Evolutionary conservation across 2,113 vertebrate species (phyloP).

Genomic region (Mastomys coucha): DNA sequence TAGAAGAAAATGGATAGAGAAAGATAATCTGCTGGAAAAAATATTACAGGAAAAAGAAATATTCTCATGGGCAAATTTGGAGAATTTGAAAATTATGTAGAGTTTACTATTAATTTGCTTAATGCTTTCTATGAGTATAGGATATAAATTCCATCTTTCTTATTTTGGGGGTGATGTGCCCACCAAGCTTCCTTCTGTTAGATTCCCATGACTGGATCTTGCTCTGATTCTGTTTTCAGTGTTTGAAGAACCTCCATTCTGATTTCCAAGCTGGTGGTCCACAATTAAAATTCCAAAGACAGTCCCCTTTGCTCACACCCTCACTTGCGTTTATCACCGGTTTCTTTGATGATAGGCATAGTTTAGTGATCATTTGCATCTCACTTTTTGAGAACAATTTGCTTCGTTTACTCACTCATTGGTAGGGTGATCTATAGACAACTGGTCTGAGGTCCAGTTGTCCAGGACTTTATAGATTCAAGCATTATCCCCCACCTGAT

Average conservation of each 20-base stretch:
- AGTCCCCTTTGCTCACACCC: not conserved
- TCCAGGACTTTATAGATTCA: no score
- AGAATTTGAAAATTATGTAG: not conserved
- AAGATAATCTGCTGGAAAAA: not conserved
- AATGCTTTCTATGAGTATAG: not conserved
- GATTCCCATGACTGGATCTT: not conserved
- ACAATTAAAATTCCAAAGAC: not conserved
- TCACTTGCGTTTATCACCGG: not conserved
- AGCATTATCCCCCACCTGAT: not conserved
- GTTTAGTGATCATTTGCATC: not conserved
- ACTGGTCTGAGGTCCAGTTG: not conserved
- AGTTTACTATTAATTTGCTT: not conserved
- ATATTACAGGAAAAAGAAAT: not conserved
- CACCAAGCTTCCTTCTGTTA: not conserved
- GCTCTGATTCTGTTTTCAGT: not conserved
- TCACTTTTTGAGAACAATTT: not conserved
- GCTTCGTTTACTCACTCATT: not conserved
- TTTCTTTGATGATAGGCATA: not conserved
- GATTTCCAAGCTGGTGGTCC: not conserved
- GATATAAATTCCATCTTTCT: not conserved
- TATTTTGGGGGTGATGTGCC: not conserved
- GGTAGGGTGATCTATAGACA: not conserved
- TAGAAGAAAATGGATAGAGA: not conserved
- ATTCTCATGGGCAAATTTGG: not conserved
- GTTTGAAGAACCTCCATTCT: not conserved